Conservation (phyloP, 2,113 vertebrate species). For the Marcusenius ussheri region DNA sequence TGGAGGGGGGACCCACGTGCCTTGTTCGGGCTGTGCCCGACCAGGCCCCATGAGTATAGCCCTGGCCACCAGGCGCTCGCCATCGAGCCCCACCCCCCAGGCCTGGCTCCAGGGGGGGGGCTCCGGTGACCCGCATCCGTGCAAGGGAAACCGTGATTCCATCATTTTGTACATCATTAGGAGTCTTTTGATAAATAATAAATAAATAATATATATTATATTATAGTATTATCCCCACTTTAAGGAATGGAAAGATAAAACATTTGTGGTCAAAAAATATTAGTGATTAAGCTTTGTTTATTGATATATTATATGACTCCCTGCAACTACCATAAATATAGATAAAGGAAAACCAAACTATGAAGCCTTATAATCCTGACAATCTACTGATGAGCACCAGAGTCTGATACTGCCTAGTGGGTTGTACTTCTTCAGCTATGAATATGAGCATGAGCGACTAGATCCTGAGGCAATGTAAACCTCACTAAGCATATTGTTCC, state of each 20-base stretch:
- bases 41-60: too few relatives aligned
- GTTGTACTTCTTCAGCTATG: background rate
- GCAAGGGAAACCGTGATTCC: too few relatives aligned
- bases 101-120: too few relatives aligned
- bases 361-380: background rate
- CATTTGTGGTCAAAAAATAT: background rate
- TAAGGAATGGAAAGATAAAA: background rate
- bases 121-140: too few relatives aligned
- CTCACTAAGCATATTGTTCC: background rate
- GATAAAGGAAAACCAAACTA: background rate
- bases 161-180: too few relatives aligned
- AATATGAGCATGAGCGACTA: background rate
- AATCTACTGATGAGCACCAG: background rate
- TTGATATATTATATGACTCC: background rate
- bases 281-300: background rate
- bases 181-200: too few relatives aligned
- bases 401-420: background rate
- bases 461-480: background rate
- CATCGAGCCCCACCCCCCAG: too few relatives aligned
- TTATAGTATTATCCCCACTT: background rate
- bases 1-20: too few relatives aligned
- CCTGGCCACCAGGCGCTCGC: too few relatives aligned
- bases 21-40: too few relatives aligned
- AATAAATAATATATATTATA: background rate
- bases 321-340: background rate